These are phyloP conservation scores for Eristalis tenax DNA, from an alignment of 2,888 invertebrate species.

Conservation along the genomic window DNA sequence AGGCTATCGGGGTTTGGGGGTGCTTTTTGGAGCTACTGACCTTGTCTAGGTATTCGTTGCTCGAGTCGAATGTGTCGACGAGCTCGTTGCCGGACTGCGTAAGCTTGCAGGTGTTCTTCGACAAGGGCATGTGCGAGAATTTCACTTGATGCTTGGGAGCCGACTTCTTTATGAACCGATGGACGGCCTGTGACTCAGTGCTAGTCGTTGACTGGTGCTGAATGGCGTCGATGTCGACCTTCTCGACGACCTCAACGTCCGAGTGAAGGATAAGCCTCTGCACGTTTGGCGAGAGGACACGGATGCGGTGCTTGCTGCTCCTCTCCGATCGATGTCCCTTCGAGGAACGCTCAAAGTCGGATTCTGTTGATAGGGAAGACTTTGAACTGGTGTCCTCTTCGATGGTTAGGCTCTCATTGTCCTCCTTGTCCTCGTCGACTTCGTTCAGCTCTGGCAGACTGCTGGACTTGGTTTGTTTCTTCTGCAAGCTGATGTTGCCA, in stretches of 20 bases:
- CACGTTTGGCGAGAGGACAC: slow-evolving; percentile 82
- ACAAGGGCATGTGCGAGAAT: slow-evolving; percentile 79
- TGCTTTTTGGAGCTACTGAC: slow-evolving; percentile 56
- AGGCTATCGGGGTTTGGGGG: slow-evolving; percentile 23
- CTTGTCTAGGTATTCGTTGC: slow-evolving; percentile 75
- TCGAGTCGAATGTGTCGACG: slow-evolving; percentile 78
- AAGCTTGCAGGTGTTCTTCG: slow-evolving; percentile 79
- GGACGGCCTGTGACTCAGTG: slow-evolving; percentile 39
- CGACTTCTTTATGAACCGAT: slow-evolving; percentile 73
- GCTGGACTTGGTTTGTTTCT: slow-evolving; percentile 24
- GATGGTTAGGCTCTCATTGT: slow-evolving; percentile 51
- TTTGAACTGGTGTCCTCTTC: slow-evolving; percentile 54
- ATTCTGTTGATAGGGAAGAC: slow-evolving; percentile 43
- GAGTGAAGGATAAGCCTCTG: slow-evolving; percentile 83
- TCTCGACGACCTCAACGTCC: slow-evolving; percentile 79
- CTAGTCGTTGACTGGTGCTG: slow-evolving; percentile 73
- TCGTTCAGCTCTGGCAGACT: slow-evolving; percentile 57
- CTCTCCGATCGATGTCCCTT: slow-evolving; percentile 12
- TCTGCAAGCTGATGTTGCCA: slow-evolving; percentile 79
- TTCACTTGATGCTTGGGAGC: slow-evolving; percentile 74
- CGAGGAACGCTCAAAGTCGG: slow-evolving; percentile 16
- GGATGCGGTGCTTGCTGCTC: slow-evolving; percentile 76
- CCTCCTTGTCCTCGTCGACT: slow-evolving; percentile 46
- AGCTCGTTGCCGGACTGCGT: slow-evolving; percentile 79
- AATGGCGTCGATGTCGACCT: slow-evolving; percentile 77